Conservation (phyloP, 2,888 invertebrate genomes). For the Polydrusus cervinus region DNA sequence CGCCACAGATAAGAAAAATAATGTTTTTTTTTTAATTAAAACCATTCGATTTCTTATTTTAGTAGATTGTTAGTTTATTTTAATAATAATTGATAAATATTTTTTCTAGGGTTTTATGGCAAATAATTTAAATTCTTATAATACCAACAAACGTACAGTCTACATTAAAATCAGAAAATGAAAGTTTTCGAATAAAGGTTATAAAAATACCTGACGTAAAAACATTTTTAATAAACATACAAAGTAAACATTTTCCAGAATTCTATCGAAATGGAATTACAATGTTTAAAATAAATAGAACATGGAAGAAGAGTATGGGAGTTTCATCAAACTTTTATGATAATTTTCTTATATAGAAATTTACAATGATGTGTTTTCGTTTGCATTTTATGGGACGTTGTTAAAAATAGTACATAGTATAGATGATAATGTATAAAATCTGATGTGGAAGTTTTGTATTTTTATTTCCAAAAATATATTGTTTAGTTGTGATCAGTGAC, state of each 20-base stretch:
- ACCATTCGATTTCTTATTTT: too few species aligned
- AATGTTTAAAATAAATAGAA: neutral
- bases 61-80: too few species aligned
- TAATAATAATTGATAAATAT: too few species aligned
- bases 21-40: too few species aligned
- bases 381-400: constrained; percentile 2
- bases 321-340: constrained; percentile 36
- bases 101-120: too few species aligned
- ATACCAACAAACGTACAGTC: too few species aligned
- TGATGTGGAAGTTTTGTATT: neutral
- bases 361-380: constrained; percentile 12
- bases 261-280: neutral
- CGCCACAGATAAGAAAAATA: too few species aligned
- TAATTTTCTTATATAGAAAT: constrained; percentile 37
- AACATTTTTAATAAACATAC: constrained; percentile 7
- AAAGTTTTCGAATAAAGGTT: neutral
- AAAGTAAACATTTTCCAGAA: constrained; percentile 5
- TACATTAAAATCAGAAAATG: too few species aligned
- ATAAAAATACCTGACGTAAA: constrained; percentile 6
- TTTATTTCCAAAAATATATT: too few species aligned
- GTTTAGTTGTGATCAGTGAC: too few species aligned
- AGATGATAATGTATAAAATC: neutral
- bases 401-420: neutral
- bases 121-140: too few species aligned
- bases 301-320: constrained; percentile 26